Evolutionary conservation across 2,888 invertebrate species (phyloP), one percentile per base, ranked within the genome.

Genomic region (Stenotaenia linearis): DNA sequence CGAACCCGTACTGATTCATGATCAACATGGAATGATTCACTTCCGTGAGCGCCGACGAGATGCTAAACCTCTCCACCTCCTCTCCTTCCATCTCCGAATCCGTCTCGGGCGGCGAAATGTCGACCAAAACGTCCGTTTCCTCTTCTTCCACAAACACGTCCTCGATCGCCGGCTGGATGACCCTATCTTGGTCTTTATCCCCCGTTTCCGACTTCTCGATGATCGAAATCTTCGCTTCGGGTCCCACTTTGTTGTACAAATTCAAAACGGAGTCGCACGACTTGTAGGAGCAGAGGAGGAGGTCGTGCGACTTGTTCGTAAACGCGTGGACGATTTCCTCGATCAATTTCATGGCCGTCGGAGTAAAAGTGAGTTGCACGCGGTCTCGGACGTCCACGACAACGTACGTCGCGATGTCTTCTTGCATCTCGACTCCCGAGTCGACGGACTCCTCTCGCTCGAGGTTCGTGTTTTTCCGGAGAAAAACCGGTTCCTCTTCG

Each of bases 311-410:
- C 23, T 78, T 78, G 7, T 61, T 9, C 7, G 61, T 78, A 30
- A 78, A 78, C 6, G 78, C 86, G 83, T 86, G 83, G 12, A 84
- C 78, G 18, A 87, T 83, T 82, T 88, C 88, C 40, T 88, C 87
- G 69, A 91, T 83, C 4, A 90, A 89, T 79, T 90, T 88, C 5
- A 93, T 89, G 35, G 87, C 90, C 84, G 87, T 89, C 1, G 92
- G 91, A 0, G 92, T 92, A 32, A 93, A 84, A 0, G 92, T 92
- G 1, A 93, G 83, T 82, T 92, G 90, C 3, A 94, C 87, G 74
- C 88, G 87, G 81, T 92, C 91, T 77, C 90, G 89, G 0, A 92
- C 90, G 82, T 92, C 91, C 3, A 93, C 84, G 78, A 92, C 87
- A 7, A 93, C 84, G 85, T 93, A 93, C 0, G 90, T 90, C 75